Evolutionary conservation across 1,140 invertebrate species (phyloP).

Genomic region (Matsumurasca onukii): DNA sequence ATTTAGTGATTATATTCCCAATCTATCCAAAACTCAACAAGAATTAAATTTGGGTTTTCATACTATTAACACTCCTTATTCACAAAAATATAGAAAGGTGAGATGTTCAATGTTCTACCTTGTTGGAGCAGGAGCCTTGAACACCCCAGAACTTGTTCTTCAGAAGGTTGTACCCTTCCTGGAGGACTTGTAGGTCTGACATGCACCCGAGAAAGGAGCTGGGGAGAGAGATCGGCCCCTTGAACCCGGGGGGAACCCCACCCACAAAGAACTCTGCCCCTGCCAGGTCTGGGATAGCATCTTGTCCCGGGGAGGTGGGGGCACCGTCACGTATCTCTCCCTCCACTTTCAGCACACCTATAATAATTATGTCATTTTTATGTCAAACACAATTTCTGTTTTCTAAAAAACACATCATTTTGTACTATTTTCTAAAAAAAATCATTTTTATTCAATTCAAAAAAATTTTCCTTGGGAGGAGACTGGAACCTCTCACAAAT

Average conservation of each 20-base stretch:
- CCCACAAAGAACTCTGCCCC: slow-evolving; percentile 72
- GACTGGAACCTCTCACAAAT: too few species aligned
- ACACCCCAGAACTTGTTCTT: slow-evolving; percentile 70
- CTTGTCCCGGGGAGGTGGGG: slow-evolving; percentile 58
- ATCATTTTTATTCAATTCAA: too few species aligned
- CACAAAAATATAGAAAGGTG: too few species aligned
- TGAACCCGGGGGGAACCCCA: slow-evolving; percentile 72
- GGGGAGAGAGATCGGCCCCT: slow-evolving; percentile 49
- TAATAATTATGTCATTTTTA: too few species aligned
- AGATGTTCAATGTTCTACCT: too few species aligned
- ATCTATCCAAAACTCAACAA: too few species aligned
- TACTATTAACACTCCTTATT: too few species aligned
- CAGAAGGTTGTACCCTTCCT: slow-evolving; percentile 64
- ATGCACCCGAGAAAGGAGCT: slow-evolving; percentile 79
- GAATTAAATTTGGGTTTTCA: too few species aligned
- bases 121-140: slow-evolving; percentile 68
- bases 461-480: too few species aligned
- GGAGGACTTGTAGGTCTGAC: slow-evolving; percentile 72
- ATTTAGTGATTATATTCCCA: too few species aligned
- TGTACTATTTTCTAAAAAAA: background rate
- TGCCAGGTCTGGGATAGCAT: slow-evolving; percentile 63
- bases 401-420: slow-evolving; percentile 31
- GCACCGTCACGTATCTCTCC: slow-evolving; percentile 66
- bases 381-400: too few species aligned
- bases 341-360: slow-evolving; percentile 63